Evolutionary conservation across 1,140 invertebrate species (phyloP).

Genomic region (Anoplophora glabripennis): DNA sequence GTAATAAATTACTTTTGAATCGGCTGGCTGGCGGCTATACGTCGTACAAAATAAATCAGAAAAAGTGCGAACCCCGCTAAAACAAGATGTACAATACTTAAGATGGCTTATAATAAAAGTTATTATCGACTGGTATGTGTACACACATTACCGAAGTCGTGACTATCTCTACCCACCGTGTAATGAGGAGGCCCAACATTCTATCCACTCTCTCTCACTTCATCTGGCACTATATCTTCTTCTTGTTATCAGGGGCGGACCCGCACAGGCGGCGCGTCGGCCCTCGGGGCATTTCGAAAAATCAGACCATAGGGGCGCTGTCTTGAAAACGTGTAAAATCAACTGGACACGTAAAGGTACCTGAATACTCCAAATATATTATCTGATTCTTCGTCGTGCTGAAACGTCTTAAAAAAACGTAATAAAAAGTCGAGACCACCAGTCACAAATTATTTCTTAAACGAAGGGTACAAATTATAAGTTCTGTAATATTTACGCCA

Average conservation of each 20-base stretch:
- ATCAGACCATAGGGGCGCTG: too few species aligned
- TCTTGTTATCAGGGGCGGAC: constrained; percentile 15
- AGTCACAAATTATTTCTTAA: too few species aligned
- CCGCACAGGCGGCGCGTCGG: not conserved
- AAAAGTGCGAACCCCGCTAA: constrained; percentile 43
- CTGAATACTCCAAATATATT: too few species aligned
- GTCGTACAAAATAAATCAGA: constrained; percentile 12
- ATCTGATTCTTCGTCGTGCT: too few species aligned
- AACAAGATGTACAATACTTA: constrained; percentile 46
- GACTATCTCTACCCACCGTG: constrained; percentile 49
- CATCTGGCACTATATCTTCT: constrained; percentile 14
- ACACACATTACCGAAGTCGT: constrained; percentile 48
- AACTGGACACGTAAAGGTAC: too few species aligned
- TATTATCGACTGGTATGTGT: constrained; percentile 49
- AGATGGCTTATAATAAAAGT: constrained; percentile 48
- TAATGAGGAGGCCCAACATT: constrained; percentile 46
- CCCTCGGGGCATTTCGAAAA: too few species aligned
- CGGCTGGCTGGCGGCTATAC: not conserved
- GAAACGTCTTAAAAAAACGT: too few species aligned
- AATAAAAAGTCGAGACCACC: too few species aligned
- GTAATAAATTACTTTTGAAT: constrained; percentile 6
- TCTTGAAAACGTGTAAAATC: too few species aligned
- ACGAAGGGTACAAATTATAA: too few species aligned
- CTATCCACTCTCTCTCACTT: constrained; percentile 31
- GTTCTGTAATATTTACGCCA: too few species aligned